Evolutionary conservation across 2,113 vertebrate species (phyloP), one percentile per base, ranked within the genome.

Genomic region (Mustela lutreola): DNA sequence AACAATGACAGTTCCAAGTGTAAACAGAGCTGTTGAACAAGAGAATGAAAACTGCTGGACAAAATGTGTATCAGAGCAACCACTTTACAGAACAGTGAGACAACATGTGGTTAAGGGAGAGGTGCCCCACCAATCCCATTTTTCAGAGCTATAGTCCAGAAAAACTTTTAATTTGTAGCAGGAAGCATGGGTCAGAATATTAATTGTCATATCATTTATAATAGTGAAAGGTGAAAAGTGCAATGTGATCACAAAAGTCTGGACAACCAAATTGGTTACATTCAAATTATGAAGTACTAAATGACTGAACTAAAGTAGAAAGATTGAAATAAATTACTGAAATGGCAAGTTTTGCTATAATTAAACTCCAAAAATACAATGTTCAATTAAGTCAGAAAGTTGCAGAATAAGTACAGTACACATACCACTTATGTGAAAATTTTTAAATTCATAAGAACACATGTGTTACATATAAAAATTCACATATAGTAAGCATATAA

Each of bases 321-420:
- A 76, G 45, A 45, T 33, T 79, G 56, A 93, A 31, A 82, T 73
- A 91, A 95, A 70, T 85, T 24, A 67, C 80, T 91, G 60, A 67
- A 78, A 67, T 39, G 31, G 36, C 42, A 70, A 48, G 16, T 71
- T 58, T 91, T 95, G 70, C 63, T 4, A 48, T 67, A 60, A 84
- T 85, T 78, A 78, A 95, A 83, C 50, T 83, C 26, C 28, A 75
- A 89, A 90, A 76, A 22, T 22, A n/a, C n/a, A 78, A 36, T 60
- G 11, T 45, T 76, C 19, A 75, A 4, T 87, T 36, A 56, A 63
- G 45, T 36, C 56, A 63, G 33, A 42, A 92, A 45, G 15, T 70
- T 79, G 56, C 50, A 70, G n/a, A 82, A 94, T 89, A 83, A 63
- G 6, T 19, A 93, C 31, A 80, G 24, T 79, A 15, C 58, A 62